Percentiles rank a stretch among this genome's conserved stretches.
Evolutionary conservation across 2,888 invertebrate genomes (phyloP).

Genomic region (Pachycephus smyrnensis): DNA sequence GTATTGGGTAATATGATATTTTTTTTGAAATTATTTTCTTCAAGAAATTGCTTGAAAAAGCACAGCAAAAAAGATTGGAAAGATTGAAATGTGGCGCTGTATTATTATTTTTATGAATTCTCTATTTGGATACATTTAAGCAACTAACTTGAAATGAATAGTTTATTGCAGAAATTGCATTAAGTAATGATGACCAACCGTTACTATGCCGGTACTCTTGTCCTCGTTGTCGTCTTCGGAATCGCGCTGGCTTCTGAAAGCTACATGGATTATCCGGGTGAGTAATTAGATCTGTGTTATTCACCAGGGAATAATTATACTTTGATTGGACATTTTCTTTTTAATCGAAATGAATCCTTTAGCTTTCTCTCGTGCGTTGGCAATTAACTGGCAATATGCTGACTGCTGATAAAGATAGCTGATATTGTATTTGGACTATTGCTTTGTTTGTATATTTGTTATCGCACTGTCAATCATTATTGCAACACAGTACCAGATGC

Average conservation of each 20-base stretch:
- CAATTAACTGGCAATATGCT: background rate
- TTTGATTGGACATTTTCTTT: background rate
- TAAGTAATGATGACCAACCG: conserved; percentile 38
- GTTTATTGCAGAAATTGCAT: background rate
- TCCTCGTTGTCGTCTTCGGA: conserved; percentile 41
- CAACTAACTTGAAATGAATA: background rate
- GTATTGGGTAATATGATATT: background rate
- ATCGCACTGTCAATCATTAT: background rate
- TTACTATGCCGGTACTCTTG: conserved; percentile 27
- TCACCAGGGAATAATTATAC: background rate
- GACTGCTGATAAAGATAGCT: background rate
- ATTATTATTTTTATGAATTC: background rate
- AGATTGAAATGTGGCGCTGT: background rate
- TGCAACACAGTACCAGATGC: background rate
- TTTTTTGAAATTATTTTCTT: background rate
- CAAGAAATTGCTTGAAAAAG: background rate
- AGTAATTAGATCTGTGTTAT: background rate
- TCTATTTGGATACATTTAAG: background rate
- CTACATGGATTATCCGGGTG: conserved; percentile 55
- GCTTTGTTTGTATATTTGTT: background rate
- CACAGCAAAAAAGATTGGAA: background rate
- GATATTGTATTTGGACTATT: background rate
- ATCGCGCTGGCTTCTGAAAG: conserved; percentile 42
- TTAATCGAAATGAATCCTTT: background rate
- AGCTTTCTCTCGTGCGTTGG: background rate